phyloP scores from a whole-genome alignment of 2,797 vertebrate species.

The Spinus olivaceus region DNA sequence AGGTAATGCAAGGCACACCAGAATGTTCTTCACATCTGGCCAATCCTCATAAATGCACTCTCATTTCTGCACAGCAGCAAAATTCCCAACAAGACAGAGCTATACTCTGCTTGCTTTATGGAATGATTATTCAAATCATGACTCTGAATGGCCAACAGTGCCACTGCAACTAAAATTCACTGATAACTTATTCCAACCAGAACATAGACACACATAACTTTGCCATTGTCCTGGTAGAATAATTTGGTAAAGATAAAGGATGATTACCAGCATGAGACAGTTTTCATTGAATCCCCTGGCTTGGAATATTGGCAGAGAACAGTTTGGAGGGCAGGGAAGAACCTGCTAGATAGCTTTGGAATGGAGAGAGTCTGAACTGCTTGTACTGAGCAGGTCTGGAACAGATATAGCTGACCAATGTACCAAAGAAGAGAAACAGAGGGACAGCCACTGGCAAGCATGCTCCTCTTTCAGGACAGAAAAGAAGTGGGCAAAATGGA shows the following conservation, averaged over 20 bases:
- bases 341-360: not conserved
- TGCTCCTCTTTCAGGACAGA: not conserved
- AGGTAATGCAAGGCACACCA: not conserved
- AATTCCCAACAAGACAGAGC: not conserved
- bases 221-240: not conserved
- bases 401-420: not conserved
- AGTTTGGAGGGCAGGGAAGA: not conserved
- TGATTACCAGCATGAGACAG: not conserved
- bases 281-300: not conserved
- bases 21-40: not conserved
- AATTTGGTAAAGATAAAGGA: not conserved
- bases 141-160: not conserved
- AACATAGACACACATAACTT: not conserved
- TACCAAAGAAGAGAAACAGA: not conserved
- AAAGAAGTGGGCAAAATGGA: not conserved
- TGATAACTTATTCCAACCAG: not conserved
- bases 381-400: not conserved
- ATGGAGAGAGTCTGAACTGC: not conserved
- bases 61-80: not conserved
- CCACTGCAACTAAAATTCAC: not conserved
- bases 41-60: not conserved
- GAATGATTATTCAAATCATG: not conserved
- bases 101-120: not conserved
- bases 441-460: not conserved
- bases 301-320: not conserved